phyloP scores from a whole-genome alignment of 2,113 vertebrate genomes.

The Oxyruncus cristatus region DNA sequence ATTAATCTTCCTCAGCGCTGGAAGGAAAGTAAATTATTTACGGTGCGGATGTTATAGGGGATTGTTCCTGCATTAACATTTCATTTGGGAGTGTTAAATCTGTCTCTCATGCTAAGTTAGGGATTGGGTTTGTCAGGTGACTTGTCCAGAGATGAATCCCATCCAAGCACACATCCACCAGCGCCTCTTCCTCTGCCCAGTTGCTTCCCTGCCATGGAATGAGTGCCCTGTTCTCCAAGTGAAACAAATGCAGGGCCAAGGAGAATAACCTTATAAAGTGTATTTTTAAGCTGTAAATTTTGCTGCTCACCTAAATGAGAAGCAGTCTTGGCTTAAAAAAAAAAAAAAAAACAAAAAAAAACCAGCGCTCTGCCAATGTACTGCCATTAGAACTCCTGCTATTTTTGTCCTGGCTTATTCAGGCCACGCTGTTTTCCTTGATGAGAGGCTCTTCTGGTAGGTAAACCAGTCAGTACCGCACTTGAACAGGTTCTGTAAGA shows the following conservation, averaged over 20 bases:
- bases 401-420: neutral
- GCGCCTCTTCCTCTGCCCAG: neutral
- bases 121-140: constrained; percentile 18
- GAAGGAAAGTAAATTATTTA: constrained; percentile 79
- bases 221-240: neutral
- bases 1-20: constrained; percentile 72
- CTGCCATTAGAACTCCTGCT: neutral
- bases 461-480: neutral
- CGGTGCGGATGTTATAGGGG: constrained; percentile 57
- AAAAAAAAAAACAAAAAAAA: neutral
- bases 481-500: neutral
- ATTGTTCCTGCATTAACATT: constrained; percentile 71
- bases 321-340: neutral
- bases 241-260: neutral
- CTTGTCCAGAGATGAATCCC: constrained; percentile 15
- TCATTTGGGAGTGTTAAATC: constrained; percentile 65
- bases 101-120: neutral
- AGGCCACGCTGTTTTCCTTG: neutral
- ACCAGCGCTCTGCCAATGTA: neutral
- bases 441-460: neutral
- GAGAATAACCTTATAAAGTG: neutral
- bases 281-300: neutral
- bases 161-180: neutral
- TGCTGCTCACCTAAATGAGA: neutral
- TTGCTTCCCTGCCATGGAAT: neutral